Base-by-base conservation (phyloP, 1,140 invertebrate species). In the Antheraea pernyi region DNA sequence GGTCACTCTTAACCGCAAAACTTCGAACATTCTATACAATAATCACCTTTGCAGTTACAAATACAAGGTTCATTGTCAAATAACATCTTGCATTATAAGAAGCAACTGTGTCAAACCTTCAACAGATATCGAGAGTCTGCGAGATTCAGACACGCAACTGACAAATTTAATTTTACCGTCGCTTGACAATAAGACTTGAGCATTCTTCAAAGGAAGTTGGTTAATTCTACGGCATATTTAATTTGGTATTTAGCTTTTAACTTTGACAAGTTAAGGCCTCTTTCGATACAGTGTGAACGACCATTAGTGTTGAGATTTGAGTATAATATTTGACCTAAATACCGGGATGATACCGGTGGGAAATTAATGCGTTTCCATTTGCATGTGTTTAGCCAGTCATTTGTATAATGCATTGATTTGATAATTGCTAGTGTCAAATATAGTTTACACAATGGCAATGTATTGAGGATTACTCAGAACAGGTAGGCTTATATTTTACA, bases 91-190 rank as follows among this genome's bases (percentile, higher is more conserved):
- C 62, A 53, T 53, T 53, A 53, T 9, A 53, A 53, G 46, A 67
- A 62, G 70, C 65, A 75, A 68, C 70, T 69, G 70, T 70, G 74
- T 73, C 66, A 70, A 76, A 67, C 72, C 62, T 71, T 76, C 69
- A 72, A 76, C 75, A 76, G 72, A 67, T 75, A 30, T 30, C 68
- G 48, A 74, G 67, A 70, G 65, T 70, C 37, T 60, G 71, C 65
- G 73, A 71, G 73, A 69, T 75, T 75, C 68, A 69, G 48, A 67
- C 69, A 68, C 60, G 46, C 59, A 63, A 69, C 30, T 68, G 19
- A 68, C 72, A 59, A 67, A 66, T n/a, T 46, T 73, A 65, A 65
- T 19, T 73, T 68, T 73, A n/a, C 58, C 16, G 19, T 37, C 22
- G 7, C 18, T 65, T 65, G 39, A 53, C 9, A 13, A 37, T 7